Evolutionary conservation across 1,140 invertebrate species (phyloP).

Genomic region (Sminthurinus signatus): DNA sequence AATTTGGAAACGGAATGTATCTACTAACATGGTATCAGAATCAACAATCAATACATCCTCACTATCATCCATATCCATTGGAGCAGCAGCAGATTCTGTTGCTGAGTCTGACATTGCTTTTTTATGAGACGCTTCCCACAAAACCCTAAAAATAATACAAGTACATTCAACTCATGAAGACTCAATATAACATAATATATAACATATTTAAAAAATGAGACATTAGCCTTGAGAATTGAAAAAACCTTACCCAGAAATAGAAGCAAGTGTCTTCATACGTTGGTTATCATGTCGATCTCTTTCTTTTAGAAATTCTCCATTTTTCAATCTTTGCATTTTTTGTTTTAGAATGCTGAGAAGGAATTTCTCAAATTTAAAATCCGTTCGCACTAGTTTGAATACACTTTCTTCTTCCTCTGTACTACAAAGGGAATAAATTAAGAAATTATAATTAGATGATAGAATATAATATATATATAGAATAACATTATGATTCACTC

Average conservation of each 20-base stretch:
- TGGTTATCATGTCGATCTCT: background rate
- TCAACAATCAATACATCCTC: background rate
- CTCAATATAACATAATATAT: too few species aligned
- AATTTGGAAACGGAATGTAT: background rate
- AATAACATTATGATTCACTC: too few species aligned
- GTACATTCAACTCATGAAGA: too few species aligned
- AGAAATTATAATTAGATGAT: background rate
- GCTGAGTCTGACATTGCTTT: background rate
- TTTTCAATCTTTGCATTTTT: constrained; percentile 20
- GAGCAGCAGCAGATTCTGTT: background rate
- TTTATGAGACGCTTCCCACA: too few species aligned
- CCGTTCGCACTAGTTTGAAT: background rate
- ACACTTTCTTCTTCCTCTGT: background rate
- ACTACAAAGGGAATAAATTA: background rate
- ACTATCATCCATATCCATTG: background rate
- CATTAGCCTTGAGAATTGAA: too few species aligned
- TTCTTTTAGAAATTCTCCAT: constrained; percentile 22
- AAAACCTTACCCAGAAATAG: background rate
- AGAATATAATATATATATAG: background rate
- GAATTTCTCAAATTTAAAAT: constrained; percentile 20
- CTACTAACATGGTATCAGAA: background rate
- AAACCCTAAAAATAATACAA: too few species aligned
- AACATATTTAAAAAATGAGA: too few species aligned
- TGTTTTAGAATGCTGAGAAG: constrained; percentile 24
- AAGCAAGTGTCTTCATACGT: background rate